These are phyloP conservation scores for Xyliphius kryptos DNA, from an alignment of 2,113 vertebrate species.

Conservation along the genomic window DNA sequence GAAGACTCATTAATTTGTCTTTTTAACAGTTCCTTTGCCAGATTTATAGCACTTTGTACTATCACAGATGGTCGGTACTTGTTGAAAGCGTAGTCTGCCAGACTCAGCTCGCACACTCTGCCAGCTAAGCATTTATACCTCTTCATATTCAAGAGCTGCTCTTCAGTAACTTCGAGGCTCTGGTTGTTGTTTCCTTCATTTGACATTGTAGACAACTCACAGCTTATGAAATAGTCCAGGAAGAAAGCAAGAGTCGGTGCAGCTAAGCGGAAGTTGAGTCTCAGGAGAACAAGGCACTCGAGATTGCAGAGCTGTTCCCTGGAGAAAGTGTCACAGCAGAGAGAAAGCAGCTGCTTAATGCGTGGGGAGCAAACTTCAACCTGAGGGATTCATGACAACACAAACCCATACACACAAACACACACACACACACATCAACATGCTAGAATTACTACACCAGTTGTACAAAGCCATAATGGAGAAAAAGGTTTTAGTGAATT, in stretches of 20 bases:
- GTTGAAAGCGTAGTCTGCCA: conserved; percentile 86
- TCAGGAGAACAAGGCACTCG: conserved; percentile 80
- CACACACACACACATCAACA: too few relatives aligned
- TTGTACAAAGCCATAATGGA: too few relatives aligned
- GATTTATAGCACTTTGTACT: conserved; percentile 70
- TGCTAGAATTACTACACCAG: too few relatives aligned
- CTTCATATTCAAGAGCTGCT: conserved; percentile 10
- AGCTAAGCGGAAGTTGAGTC: conserved; percentile 74
- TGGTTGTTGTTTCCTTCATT: conserved; percentile 3
- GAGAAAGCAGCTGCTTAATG: conserved; percentile 75
- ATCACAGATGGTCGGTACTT: conserved; percentile 77
- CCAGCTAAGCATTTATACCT: conserved; percentile 64
- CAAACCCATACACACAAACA: too few relatives aligned
- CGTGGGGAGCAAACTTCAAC: conserved; percentile 80
- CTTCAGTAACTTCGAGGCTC: not conserved
- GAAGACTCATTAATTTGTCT: not conserved
- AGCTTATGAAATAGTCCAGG: conserved; percentile 75
- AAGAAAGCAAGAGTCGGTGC: conserved; percentile 85
- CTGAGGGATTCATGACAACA: conserved; percentile 57
- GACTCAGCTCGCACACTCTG: conserved; percentile 75
- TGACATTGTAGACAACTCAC: conserved; percentile 31
- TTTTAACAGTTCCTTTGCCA: conserved; percentile 67
- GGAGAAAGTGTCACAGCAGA: conserved; percentile 81
- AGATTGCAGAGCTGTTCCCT: conserved; percentile 86
- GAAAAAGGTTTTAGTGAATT: too few relatives aligned